A percentile compares a stretch with the other conserved stretches of the same genome.
Evolutionary conservation across 1,140 invertebrate species (phyloP).

Genomic region (Paraescarpia echinospica): DNA sequence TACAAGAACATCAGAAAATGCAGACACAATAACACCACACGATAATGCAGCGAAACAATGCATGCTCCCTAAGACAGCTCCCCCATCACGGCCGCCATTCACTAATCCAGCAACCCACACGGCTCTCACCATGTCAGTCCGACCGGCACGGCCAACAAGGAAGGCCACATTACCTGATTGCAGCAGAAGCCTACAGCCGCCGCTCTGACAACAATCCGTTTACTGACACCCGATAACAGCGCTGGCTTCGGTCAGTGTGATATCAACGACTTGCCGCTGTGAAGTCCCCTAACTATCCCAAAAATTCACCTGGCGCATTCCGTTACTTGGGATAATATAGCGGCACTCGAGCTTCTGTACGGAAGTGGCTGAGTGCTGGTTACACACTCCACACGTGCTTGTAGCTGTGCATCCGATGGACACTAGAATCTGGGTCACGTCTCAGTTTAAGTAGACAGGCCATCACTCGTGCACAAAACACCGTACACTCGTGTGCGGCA

Average conservation of each 20-base stretch:
- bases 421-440: not conserved
- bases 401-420: too few species aligned
- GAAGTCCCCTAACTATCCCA: not conserved
- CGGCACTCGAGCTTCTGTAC: not conserved
- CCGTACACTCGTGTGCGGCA: not conserved
- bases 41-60: not conserved
- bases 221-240: not conserved
- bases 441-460: not conserved
- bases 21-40: not conserved
- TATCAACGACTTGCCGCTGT: too few species aligned
- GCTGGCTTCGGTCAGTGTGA: too few species aligned
- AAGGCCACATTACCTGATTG: not conserved
- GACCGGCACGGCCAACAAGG: not conserved
- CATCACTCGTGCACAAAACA: not conserved
- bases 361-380: not conserved
- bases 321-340: slow-evolving; percentile 1
- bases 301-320: not conserved
- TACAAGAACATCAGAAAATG: not conserved
- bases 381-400: not conserved
- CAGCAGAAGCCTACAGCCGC: not conserved
- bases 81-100: not conserved
- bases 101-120: not conserved
- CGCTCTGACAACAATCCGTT: not conserved
- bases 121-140: not conserved
- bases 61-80: not conserved